Evolutionary conservation across 2,797 vertebrate genomes (phyloP).

Genomic region (Thripadectes ignobilis): DNA sequence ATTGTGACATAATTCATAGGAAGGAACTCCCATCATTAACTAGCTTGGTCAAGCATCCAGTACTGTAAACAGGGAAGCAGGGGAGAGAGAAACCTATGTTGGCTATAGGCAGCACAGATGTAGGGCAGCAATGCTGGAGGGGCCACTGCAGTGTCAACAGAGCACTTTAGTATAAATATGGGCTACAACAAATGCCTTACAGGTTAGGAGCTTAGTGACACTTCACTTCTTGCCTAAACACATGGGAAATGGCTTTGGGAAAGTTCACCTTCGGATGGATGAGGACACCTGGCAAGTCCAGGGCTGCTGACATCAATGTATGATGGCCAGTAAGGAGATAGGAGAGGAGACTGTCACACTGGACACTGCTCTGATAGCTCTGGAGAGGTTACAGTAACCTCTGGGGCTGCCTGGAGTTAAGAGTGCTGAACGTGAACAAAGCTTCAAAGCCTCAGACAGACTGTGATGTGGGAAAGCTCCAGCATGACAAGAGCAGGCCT

Average conservation of each 20-base stretch:
- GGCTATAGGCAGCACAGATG: background rate
- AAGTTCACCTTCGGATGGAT: background rate
- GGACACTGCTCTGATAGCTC: background rate
- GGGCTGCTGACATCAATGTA: background rate
- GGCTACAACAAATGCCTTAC: background rate
- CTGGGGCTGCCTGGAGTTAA: background rate
- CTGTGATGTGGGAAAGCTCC: background rate
- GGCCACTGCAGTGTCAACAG: background rate
- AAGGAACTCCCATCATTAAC: background rate
- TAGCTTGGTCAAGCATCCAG: background rate
- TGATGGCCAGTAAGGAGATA: background rate
- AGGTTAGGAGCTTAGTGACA: background rate
- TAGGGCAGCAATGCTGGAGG: background rate
- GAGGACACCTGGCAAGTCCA: background rate
- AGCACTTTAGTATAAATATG: background rate
- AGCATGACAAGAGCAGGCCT: background rate
- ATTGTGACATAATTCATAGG: background rate
- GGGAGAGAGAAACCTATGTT: background rate
- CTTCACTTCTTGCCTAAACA: background rate
- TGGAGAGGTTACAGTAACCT: background rate
- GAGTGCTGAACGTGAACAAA: rapidly evolving
- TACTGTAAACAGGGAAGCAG: background rate
- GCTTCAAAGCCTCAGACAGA: rapidly evolving
- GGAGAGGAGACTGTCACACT: background rate
- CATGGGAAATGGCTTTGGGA: background rate